Conservation (phyloP, 2,797 vertebrate genomes). For the Melanotaenia maccullochi region DNA sequence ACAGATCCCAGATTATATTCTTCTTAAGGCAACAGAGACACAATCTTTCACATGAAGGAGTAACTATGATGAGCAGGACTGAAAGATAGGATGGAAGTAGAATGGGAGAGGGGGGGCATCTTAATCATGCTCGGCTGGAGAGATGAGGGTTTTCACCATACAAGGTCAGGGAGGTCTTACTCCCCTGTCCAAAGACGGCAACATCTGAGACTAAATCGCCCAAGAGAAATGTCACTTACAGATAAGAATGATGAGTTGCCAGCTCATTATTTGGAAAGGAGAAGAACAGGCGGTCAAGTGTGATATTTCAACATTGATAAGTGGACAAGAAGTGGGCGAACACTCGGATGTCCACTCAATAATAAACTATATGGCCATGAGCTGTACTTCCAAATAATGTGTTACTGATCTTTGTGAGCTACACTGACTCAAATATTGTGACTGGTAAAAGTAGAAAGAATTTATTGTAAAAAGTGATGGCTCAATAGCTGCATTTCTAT, state of each 20-base stretch:
- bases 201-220: conserved; percentile 57
- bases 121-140: conserved; percentile 35
- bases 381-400: neutral
- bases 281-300: conserved; percentile 45
- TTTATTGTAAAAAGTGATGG: neutral
- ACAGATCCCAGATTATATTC: conserved; percentile 49
- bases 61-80: conserved; percentile 30
- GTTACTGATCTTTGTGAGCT: neutral
- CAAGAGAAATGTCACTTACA: conserved; percentile 64
- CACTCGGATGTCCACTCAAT: conserved; percentile 17
- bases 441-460: neutral
- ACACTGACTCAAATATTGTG: neutral
- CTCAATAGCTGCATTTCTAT: too few species aligned
- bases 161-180: conserved; percentile 46
- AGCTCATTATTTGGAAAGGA: conserved; percentile 60
- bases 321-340: conserved; percentile 37
- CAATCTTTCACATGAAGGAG: conserved; percentile 26
- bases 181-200: conserved; percentile 55
- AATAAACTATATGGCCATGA: conserved; percentile 3
- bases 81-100: conserved; percentile 4
- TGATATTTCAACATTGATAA: conserved; percentile 54
- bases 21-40: conserved; percentile 18
- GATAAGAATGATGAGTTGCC: conserved; percentile 51
- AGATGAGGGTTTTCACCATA: conserved; percentile 18
- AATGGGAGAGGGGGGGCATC: conserved; percentile 11